phyloP scores from a whole-genome alignment of 2,888 invertebrate genomes.

The Carcina quercana region DNA sequence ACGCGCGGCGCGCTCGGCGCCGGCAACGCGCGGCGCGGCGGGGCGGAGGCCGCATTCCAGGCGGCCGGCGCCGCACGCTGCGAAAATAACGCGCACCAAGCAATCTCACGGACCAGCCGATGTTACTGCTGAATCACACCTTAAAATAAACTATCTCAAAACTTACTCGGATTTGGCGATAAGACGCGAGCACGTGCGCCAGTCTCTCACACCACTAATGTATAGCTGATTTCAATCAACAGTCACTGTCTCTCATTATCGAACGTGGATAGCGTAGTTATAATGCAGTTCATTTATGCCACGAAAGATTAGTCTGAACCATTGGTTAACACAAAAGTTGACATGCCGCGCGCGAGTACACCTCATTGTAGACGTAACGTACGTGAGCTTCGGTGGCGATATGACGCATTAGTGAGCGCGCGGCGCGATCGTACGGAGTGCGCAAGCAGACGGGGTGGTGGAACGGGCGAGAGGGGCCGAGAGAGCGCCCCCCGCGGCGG shows the following conservation, averaged over 20 bases:
- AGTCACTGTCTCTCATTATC: slow-evolving; percentile 44
- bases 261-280: background rate
- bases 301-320: slow-evolving; percentile 20
- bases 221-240: slow-evolving; percentile 44
- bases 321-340: slow-evolving; percentile 59
- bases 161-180: slow-evolving; percentile 54
- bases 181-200: slow-evolving; percentile 54
- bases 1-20: slow-evolving; percentile 65
- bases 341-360: slow-evolving; percentile 64
- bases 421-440: slow-evolving; percentile 58
- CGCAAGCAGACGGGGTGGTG: slow-evolving; percentile 53
- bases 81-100: slow-evolving; percentile 60
- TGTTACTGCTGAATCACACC: slow-evolving; percentile 51
- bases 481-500: slow-evolving; percentile 40
- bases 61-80: slow-evolving; percentile 51
- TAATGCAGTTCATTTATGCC: background rate
- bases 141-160: slow-evolving; percentile 57
- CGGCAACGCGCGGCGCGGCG: slow-evolving; percentile 38
- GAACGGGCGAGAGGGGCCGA: slow-evolving; percentile 38
- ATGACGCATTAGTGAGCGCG: slow-evolving; percentile 74
- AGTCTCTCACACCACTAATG: slow-evolving; percentile 42
- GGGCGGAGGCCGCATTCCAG: slow-evolving; percentile 66
- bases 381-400: slow-evolving; percentile 56
- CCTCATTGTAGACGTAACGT: slow-evolving; percentile 33
- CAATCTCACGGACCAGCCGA: slow-evolving; percentile 33